Percentiles rank a stretch among this genome's conserved stretches.
These are phyloP conservation scores for Ondatra zibethicus DNA, from an alignment of 2,113 vertebrate species.

Conservation along the genomic window DNA sequence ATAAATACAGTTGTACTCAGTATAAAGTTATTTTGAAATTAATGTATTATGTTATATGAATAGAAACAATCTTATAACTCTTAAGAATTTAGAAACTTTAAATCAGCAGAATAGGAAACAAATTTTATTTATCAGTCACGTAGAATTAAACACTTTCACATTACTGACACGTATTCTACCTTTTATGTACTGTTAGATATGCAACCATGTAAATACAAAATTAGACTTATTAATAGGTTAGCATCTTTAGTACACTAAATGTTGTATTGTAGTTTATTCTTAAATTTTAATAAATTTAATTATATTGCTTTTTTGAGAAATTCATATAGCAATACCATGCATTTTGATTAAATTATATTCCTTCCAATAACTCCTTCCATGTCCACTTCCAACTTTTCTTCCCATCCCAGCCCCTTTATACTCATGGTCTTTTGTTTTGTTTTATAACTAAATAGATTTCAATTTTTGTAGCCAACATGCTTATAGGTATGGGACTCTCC, in stretches of 20 bases:
- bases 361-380: no score
- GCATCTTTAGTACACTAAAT: neutral
- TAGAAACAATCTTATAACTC: neutral
- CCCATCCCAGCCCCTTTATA: neutral
- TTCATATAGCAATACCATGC: neutral
- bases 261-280: neutral
- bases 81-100: constrained; percentile 23
- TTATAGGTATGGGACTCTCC: neutral
- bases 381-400: neutral
- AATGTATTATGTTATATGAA: neutral
- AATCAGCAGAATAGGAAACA: neutral
- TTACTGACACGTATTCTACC: neutral
- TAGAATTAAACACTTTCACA: neutral
- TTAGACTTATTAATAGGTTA: neutral
- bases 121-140: neutral
- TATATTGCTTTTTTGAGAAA: neutral
- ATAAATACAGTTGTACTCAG: neutral
- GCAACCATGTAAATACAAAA: neutral
- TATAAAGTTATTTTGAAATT: neutral
- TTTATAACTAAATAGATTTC: neutral
- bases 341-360: neutral
- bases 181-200: neutral
- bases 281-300: neutral
- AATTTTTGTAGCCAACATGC: neutral
- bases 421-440: neutral